A percentile compares a stretch with the other conserved stretches of the same genome.
Evolutionary conservation across 2,888 invertebrate species (phyloP).

Genomic region (Perizoma affinitatum): DNA sequence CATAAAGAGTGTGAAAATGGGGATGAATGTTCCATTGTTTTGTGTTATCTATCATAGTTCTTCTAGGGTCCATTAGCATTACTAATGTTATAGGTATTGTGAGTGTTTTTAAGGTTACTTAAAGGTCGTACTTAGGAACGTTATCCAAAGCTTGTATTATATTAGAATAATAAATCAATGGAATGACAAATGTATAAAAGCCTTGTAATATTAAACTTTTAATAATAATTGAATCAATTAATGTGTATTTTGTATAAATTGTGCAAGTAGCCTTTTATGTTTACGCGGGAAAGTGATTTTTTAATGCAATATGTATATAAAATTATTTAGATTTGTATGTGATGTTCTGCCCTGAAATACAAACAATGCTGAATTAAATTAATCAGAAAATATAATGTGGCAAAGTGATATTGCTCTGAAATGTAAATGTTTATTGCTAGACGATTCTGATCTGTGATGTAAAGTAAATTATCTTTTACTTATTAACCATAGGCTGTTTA

Average conservation of each 20-base stretch:
- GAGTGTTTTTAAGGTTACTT: constrained; percentile 33
- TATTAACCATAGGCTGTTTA: constrained; percentile 31
- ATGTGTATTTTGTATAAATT: constrained; percentile 41
- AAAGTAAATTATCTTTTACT: constrained; percentile 27
- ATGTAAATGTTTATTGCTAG: constrained; percentile 34
- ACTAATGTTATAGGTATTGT: constrained; percentile 21
- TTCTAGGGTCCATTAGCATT: constrained; percentile 29
- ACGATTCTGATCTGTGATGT: constrained; percentile 42
- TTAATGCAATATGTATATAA: constrained; percentile 40
- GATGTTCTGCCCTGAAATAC: constrained; percentile 26
- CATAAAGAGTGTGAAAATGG: no score
- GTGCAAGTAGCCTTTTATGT: constrained; percentile 46
- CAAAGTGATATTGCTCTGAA: constrained; percentile 29
- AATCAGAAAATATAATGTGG: constrained; percentile 16
- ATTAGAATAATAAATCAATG: constrained; percentile 26
- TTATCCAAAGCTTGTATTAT: constrained; percentile 41
- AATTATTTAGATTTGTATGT: constrained; percentile 50
- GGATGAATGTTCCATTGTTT: constrained; percentile 11
- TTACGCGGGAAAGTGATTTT: constrained; percentile 47
- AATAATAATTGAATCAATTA: constrained; percentile 34
- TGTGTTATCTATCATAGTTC: constrained; percentile 20
- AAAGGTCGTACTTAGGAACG: constrained; percentile 43
- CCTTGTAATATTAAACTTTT: constrained; percentile 34
- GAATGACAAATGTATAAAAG: constrained; percentile 32
- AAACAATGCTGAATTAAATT: constrained; percentile 26